Percentiles rank a stretch among this genome's conserved stretches.
These are phyloP conservation scores for Melanophora roralis DNA, from an alignment of 2,888 invertebrate genomes.

Conservation along the genomic window DNA sequence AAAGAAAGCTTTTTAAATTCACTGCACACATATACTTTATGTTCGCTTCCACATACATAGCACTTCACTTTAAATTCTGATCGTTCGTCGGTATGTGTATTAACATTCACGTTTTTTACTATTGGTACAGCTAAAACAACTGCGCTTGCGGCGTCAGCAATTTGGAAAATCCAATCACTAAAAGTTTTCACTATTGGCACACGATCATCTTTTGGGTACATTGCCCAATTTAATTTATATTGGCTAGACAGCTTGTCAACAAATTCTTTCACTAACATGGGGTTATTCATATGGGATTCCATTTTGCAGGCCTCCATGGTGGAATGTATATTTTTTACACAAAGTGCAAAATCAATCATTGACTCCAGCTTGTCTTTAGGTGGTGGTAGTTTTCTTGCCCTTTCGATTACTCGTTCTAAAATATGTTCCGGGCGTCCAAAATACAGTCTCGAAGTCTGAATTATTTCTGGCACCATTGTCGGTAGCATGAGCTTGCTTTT, in stretches of 20 bases:
- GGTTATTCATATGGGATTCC: slow-evolving; percentile 46
- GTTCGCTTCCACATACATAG: slow-evolving; percentile 9
- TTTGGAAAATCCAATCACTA: slow-evolving; percentile 54
- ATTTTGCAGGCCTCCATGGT: slow-evolving; percentile 50
- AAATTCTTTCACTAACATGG: slow-evolving; percentile 42
- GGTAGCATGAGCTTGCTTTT: not conserved
- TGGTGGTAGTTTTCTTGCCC: slow-evolving; percentile 10
- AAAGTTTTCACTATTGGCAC: slow-evolving; percentile 44
- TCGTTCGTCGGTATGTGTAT: not conserved
- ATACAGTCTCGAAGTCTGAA: not conserved
- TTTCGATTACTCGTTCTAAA: slow-evolving; percentile 45
- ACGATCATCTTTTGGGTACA: slow-evolving; percentile 28
- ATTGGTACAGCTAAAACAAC: slow-evolving; percentile 25
- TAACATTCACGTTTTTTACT: slow-evolving; percentile 14
- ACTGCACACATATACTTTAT: slow-evolving; percentile 24
- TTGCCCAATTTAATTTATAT: slow-evolving; percentile 50
- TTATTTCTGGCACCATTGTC: not conserved
- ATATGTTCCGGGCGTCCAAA: slow-evolving; percentile 47
- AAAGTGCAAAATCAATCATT: slow-evolving; percentile 32
- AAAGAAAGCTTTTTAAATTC: slow-evolving; percentile 33
- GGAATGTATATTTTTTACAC: slow-evolving; percentile 35
- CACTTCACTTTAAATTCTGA: slow-evolving; percentile 3
- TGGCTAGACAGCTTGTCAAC: slow-evolving; percentile 36
- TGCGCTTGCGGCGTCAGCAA: slow-evolving; percentile 56
- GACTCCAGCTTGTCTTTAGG: slow-evolving; percentile 31